Conservation (phyloP, 1,140 invertebrate species). For the Trichonephila clavata region DNA sequence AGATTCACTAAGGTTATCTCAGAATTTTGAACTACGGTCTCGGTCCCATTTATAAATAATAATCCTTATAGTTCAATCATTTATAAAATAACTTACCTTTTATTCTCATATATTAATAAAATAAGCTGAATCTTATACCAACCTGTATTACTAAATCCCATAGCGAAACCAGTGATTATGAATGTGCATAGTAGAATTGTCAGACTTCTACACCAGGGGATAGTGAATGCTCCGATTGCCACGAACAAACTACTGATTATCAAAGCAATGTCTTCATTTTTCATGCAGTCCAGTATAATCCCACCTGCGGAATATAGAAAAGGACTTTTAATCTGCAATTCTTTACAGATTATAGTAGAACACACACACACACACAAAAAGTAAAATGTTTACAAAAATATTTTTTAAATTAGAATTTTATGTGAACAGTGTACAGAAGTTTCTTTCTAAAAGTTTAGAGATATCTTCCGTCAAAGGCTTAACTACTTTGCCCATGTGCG, state of each 20-base stretch:
- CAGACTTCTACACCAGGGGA: constrained; percentile 70
- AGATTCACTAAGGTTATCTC: too few relatives aligned
- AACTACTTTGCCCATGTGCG: too few relatives aligned
- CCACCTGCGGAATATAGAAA: constrained; percentile 48
- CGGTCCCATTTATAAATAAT: too few relatives aligned
- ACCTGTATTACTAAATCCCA: constrained; percentile 74
- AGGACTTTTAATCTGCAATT: not conserved
- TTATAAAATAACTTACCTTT: not conserved
- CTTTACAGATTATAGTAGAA: not conserved
- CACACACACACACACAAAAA: too few relatives aligned
- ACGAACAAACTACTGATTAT: constrained; percentile 51
- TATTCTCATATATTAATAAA: too few relatives aligned
- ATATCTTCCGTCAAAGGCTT: too few relatives aligned
- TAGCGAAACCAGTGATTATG: constrained; percentile 54
- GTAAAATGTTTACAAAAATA: not conserved
- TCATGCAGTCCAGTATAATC: constrained; percentile 64
- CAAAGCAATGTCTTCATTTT: constrained; percentile 52
- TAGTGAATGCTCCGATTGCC: constrained; percentile 20
- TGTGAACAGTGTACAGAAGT: too few relatives aligned
- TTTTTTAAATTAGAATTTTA: too few relatives aligned
- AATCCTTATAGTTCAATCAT: too few relatives aligned
- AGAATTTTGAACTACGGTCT: too few relatives aligned
- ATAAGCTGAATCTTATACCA: not conserved
- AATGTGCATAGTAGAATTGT: constrained; percentile 35
- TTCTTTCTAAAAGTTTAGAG: too few relatives aligned